These are phyloP conservation scores for Hipposideros larvatus DNA, from an alignment of 2,797 vertebrate species.

Conservation along the genomic window DNA sequence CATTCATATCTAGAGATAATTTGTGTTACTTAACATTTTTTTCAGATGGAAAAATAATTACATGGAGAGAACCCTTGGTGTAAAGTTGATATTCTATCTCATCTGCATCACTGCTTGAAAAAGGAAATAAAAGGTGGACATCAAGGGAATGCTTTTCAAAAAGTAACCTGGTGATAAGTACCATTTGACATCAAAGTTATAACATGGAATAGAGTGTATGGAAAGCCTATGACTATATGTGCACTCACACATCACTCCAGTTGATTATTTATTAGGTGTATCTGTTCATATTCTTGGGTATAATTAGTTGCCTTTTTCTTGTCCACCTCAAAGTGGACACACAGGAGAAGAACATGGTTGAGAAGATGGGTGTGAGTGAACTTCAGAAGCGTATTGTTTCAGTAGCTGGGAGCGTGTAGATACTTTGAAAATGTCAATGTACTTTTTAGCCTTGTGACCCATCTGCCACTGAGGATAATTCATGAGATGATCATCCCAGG, in stretches of 20 bases:
- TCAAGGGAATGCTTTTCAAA: background rate
- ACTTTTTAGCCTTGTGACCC: background rate
- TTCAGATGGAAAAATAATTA: background rate
- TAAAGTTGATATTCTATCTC: background rate
- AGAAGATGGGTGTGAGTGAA: background rate
- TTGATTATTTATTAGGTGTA: background rate
- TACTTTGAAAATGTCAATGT: background rate
- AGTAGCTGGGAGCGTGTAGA: background rate
- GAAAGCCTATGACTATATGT: background rate
- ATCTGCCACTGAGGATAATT: background rate
- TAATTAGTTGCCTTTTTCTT: background rate
- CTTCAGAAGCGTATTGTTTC: background rate
- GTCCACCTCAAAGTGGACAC: background rate
- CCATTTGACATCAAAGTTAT: background rate
- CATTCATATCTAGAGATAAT: background rate
- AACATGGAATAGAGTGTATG: background rate
- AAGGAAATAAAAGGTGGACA: background rate
- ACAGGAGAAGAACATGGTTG: background rate
- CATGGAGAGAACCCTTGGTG: background rate
- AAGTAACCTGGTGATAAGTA: background rate
- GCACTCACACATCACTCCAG: background rate
- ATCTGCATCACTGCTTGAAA: background rate
- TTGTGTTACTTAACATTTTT: background rate
- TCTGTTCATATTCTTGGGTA: background rate
- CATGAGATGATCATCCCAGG: background rate